Percentiles rank a stretch among this genome's conserved stretches.
Evolutionary conservation across 92 coral and sea anemone genomes (phyloP).

Genomic region (Palythoa grandiflora): DNA sequence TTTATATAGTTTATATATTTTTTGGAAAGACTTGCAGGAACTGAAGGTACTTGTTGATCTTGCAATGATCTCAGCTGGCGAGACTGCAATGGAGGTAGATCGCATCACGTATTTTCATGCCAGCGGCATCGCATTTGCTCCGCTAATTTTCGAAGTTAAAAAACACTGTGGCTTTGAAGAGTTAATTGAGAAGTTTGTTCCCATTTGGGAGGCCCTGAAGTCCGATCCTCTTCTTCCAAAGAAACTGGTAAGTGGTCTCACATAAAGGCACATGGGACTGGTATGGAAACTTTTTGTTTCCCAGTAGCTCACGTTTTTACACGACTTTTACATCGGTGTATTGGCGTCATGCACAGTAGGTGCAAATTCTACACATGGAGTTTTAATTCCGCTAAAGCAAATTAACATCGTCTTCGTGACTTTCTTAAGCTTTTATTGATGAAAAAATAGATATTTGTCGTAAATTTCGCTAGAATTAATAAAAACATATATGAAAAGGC

Average conservation of each 20-base stretch:
- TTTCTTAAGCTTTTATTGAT: too few relatives aligned
- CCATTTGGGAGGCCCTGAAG: conserved; percentile 67
- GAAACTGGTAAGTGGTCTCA: conserved; percentile 36
- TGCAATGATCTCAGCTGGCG: conserved; percentile 80
- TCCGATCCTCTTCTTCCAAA: conserved; percentile 46
- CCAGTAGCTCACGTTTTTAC: too few relatives aligned
- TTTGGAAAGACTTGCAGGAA: conserved; percentile 30
- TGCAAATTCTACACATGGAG: too few relatives aligned
- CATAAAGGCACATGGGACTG: neutral
- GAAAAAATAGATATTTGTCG: too few relatives aligned
- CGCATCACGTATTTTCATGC: conserved; percentile 68
- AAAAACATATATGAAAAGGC: too few relatives aligned
- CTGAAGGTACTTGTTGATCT: conserved; percentile 74
- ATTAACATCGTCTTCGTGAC: too few relatives aligned
- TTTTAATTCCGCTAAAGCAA: too few relatives aligned
- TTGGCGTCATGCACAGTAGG: too few relatives aligned
- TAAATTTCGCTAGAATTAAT: too few relatives aligned
- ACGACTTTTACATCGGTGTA: too few relatives aligned
- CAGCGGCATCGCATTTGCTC: conserved; percentile 70
- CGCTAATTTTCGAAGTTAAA: conserved; percentile 59
- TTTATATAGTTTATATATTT: neutral
- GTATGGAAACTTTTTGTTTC: neutral
- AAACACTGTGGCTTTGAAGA: conserved; percentile 42
- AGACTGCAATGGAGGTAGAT: conserved; percentile 68
- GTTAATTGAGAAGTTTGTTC: conserved; percentile 52